These are phyloP conservation scores for Hypolimnas misippus DNA, from an alignment of 2,888 invertebrate genomes.

Conservation along the genomic window DNA sequence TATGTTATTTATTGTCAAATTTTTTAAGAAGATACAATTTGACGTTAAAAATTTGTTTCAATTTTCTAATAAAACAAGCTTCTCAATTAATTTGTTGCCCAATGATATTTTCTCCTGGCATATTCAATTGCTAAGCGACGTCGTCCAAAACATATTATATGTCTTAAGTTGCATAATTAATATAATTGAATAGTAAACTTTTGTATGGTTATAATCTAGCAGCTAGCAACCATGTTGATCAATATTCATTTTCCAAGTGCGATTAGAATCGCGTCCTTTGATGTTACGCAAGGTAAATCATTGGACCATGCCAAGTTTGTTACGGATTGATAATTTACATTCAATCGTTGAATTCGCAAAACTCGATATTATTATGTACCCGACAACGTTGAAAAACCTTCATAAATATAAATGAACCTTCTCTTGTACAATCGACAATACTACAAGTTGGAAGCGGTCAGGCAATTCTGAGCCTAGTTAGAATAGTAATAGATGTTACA, in stretches of 20 bases:
- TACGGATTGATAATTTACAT: slow-evolving; percentile 54
- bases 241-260: slow-evolving; percentile 14
- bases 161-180: no score
- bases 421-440: slow-evolving; percentile 25
- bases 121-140: no score
- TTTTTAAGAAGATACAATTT: no score
- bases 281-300: slow-evolving; percentile 26
- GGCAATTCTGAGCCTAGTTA: slow-evolving; percentile 13
- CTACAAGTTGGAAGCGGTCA: slow-evolving; percentile 11
- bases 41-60: no score
- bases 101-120: no score
- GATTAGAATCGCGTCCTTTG: slow-evolving; percentile 22
- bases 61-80: no score
- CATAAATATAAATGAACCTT: slow-evolving; percentile 51
- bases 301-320: slow-evolving; percentile 39
- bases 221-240: slow-evolving; percentile 10
- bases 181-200: neutral
- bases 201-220: neutral
- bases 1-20: no score
- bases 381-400: slow-evolving; percentile 49
- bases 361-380: slow-evolving; percentile 49
- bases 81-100: no score
- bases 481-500: neutral
- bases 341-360: slow-evolving; percentile 53
- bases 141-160: no score